Evolutionary conservation across 2,113 vertebrate species (phyloP).

Genomic region (Laticauda colubrina): DNA sequence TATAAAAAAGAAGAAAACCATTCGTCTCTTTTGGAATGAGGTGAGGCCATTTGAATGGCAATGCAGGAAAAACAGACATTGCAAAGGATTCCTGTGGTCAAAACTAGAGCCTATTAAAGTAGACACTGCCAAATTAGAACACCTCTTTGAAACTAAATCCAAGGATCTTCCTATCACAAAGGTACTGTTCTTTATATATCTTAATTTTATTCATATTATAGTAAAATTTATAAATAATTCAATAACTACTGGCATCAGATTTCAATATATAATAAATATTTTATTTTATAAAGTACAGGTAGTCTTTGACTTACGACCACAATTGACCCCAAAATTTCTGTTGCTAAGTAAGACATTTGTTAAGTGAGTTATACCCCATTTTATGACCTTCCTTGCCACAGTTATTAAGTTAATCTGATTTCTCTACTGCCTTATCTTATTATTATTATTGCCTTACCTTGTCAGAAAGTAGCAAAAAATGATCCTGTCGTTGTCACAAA

Average conservation of each 20-base stretch:
- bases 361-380: background rate
- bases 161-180: slow-evolving; percentile 96
- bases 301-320: background rate
- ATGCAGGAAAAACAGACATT: slow-evolving; percentile 83
- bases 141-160: slow-evolving; percentile 97
- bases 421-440: background rate
- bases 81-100: slow-evolving; percentile 92
- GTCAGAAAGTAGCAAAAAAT: background rate
- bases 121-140: slow-evolving; percentile 94
- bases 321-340: background rate
- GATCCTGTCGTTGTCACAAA: background rate
- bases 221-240: background rate
- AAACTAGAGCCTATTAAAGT: slow-evolving; percentile 94
- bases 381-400: background rate
- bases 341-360: background rate
- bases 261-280: background rate
- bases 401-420: background rate
- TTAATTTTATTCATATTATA: slow-evolving; percentile 40
- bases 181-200: slow-evolving; percentile 70
- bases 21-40: slow-evolving; percentile 97
- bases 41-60: slow-evolving; percentile 92
- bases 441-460: background rate
- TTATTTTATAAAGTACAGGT: background rate
- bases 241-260: background rate
- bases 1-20: slow-evolving; percentile 98